A percentile compares a stretch with the other conserved stretches of the same genome.
phyloP scores from a whole-genome alignment of 2,113 vertebrate species.

The Tragulus kanchil region DNA sequence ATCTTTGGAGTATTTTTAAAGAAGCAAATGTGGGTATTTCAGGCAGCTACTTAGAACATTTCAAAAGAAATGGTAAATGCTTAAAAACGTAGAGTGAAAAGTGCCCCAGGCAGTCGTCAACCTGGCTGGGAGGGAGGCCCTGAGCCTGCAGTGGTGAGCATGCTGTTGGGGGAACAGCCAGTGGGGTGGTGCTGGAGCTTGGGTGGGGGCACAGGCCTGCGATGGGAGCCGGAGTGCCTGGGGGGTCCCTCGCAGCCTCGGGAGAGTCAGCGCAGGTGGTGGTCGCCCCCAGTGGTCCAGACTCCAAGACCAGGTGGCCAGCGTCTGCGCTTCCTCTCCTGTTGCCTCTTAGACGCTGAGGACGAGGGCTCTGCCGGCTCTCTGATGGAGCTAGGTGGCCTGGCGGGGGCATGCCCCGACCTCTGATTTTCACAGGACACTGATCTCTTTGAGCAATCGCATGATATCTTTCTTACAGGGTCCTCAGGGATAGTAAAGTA shows the following conservation, averaged over 20 bases:
- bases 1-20: conserved; percentile 60
- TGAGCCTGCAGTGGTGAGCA: rapidly evolving
- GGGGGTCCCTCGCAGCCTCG: background rate
- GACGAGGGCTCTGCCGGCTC: background rate
- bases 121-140: background rate
- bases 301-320: rapidly evolving
- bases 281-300: background rate
- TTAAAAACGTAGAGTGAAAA: background rate
- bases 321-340: background rate
- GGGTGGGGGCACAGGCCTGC: background rate
- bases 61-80: conserved; percentile 73
- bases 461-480: background rate
- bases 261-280: background rate
- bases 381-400: background rate
- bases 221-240: rapidly evolving
- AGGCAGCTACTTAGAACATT: conserved; percentile 67
- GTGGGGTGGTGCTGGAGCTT: background rate
- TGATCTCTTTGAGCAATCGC: background rate
- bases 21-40: conserved; percentile 66
- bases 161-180: background rate
- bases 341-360: background rate
- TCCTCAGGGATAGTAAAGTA: background rate
- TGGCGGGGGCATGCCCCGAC: background rate
- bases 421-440: background rate
- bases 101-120: conserved; percentile 57